Percentiles rank a stretch among this genome's conserved stretches.
Evolutionary conservation across 2,888 invertebrate species (phyloP).

Genomic region (Teinopalpus imperialis): DNA sequence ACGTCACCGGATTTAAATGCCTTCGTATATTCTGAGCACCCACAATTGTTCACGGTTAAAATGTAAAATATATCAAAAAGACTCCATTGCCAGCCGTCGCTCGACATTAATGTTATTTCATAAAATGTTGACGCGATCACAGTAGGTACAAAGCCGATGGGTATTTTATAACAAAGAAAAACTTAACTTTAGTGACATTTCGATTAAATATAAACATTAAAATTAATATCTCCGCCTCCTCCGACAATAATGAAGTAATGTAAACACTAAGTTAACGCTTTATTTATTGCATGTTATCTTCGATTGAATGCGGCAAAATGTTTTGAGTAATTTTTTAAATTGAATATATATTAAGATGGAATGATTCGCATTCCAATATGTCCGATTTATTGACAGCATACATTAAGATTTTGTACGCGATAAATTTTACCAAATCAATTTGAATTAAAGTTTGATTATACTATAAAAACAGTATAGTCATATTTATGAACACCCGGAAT

Average conservation of each 20-base stretch:
- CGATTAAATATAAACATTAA: conserved; percentile 2
- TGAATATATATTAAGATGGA: no score
- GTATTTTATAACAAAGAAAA: conserved; percentile 5
- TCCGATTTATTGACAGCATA: no score
- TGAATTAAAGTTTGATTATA: no score
- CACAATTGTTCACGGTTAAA: conserved; percentile 15
- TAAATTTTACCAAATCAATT: no score
- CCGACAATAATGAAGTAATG: not conserved
- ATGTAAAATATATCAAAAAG: conserved; percentile 8
- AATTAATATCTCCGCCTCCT: conserved; percentile 8
- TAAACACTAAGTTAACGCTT: not conserved
- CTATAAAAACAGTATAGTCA: no score
- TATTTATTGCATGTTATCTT: no score
- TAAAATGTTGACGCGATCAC: conserved; percentile 10
- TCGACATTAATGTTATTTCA: conserved; percentile 6
- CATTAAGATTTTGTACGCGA: no score
- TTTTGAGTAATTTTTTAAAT: no score
- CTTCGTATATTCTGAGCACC: conserved; percentile 18
- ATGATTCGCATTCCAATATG: no score
- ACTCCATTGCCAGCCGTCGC: not conserved
- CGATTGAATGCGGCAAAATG: no score
- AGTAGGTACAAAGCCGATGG: conserved; percentile 6
- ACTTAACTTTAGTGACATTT: no score
- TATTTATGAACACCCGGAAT: not conserved
- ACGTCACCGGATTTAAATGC: conserved; percentile 18